A percentile compares a stretch with the other conserved stretches of the same genome.
These are phyloP conservation scores for Penaeus vannamei DNA, from an alignment of 1,140 invertebrate species.

Conservation along the genomic window DNA sequence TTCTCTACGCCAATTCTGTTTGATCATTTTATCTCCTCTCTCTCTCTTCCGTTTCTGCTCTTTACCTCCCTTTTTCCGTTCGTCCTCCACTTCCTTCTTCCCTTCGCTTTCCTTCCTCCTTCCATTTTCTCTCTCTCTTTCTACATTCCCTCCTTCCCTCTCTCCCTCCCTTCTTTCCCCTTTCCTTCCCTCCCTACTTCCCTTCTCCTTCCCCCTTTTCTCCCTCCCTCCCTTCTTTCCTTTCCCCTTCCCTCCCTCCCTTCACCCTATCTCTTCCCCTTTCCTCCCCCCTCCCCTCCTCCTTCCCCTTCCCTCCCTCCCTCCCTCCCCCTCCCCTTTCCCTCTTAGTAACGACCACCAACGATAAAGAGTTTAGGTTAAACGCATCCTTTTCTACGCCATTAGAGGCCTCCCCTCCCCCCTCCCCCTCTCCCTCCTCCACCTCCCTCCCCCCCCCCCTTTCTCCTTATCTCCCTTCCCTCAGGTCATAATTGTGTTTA, in stretches of 20 bases:
- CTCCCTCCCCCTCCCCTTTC: background rate
- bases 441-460: background rate
- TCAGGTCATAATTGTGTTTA: too few species aligned
- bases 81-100: background rate
- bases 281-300: background rate
- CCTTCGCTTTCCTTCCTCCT: too few species aligned
- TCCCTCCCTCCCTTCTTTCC: background rate
- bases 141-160: background rate
- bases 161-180: background rate
- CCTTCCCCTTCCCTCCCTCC: background rate
- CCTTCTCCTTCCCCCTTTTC: too few species aligned
- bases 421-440: background rate
- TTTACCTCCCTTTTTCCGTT: background rate
- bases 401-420: background rate
- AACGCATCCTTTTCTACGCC: too few species aligned
- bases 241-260: background rate
- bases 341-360: background rate
- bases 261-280: too few species aligned
- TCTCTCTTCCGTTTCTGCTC: background rate
- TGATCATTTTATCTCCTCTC: background rate
- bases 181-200: background rate
- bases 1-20: background rate
- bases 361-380: background rate
- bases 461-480: background rate
- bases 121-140: background rate